Evolutionary conservation across 2,113 vertebrate genomes (phyloP).

Genomic region (Saguinus midas): DNA sequence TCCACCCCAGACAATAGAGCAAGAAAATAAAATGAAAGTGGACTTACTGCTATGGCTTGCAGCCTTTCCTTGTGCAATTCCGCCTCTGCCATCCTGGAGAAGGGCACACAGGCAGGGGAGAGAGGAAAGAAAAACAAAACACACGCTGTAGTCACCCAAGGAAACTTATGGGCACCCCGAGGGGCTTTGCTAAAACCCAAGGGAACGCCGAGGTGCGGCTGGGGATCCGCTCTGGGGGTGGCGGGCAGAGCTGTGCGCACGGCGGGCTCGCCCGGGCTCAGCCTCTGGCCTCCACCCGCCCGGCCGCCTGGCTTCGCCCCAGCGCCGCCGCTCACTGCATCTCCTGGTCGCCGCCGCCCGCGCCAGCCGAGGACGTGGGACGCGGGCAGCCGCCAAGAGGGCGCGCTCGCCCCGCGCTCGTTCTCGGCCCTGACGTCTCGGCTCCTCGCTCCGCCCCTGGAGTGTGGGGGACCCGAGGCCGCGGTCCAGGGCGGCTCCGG

Average conservation of each 20-base stretch:
- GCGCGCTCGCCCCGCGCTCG: constrained; percentile 78
- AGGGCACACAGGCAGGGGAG: constrained; percentile 82
- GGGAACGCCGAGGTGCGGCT: constrained; percentile 33
- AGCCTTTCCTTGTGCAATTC: constrained; percentile 98
- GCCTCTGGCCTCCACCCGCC: constrained; percentile 83
- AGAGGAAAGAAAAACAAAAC: constrained; percentile 43
- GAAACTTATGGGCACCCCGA: constrained; percentile 65
- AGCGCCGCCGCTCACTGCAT: constrained; percentile 83
- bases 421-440: constrained; percentile 83
- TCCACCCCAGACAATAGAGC: constrained; percentile 74
- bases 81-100: constrained; percentile 97
- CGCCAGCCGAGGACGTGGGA: constrained; percentile 88
- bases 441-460: constrained; percentile 87
- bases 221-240: constrained; percentile 73
- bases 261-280: constrained; percentile 80
- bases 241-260: constrained; percentile 79
- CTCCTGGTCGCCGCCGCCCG: constrained; percentile 82
- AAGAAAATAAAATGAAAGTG: constrained; percentile 78
- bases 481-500: not conserved
- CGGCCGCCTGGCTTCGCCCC: constrained; percentile 81
- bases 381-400: constrained; percentile 87
- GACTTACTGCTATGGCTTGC: constrained; percentile 98
- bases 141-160: constrained; percentile 80
- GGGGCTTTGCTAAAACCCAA: constrained; percentile 60
- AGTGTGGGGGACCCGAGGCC: constrained; percentile 65